A percentile compares a stretch with the other conserved stretches of the same genome.
Evolutionary conservation across 2,113 vertebrate species (phyloP).

Genomic region (Rhabdomys dilectus): DNA sequence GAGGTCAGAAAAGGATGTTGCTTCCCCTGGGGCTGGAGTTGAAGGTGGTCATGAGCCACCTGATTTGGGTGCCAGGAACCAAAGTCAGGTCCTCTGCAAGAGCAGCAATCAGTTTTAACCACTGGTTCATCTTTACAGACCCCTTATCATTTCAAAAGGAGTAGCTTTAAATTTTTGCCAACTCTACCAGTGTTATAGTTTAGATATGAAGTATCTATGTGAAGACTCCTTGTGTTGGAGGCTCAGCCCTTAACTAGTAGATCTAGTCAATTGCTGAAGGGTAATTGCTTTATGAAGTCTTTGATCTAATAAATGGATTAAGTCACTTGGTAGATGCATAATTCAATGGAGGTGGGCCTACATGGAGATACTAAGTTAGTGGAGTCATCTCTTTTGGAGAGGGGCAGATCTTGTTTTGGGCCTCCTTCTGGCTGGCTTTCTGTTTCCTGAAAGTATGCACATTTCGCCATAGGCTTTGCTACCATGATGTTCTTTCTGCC

Average conservation of each 20-base stretch:
- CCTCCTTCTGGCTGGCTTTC: not conserved
- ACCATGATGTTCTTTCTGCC: no score
- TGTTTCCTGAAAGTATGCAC: not conserved
- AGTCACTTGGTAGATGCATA: not conserved
- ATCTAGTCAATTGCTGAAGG: not conserved
- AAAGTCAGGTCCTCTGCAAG: not conserved
- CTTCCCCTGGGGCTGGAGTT: not conserved
- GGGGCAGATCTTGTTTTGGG: not conserved
- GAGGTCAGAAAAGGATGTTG: not conserved
- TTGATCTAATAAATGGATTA: not conserved
- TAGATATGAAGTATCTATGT: no score
- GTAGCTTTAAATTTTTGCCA: not conserved
- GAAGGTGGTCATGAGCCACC: not conserved
- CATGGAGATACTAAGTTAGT: not conserved
- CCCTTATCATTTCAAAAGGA: conserved; percentile 1
- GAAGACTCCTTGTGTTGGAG: not conserved
- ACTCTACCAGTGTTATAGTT: not conserved
- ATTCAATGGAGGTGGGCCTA: not conserved
- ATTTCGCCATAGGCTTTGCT: not conserved
- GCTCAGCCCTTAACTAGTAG: not conserved
- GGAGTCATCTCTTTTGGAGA: not conserved
- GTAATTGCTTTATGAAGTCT: not conserved
- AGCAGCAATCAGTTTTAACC: not conserved
- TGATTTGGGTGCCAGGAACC: not conserved
- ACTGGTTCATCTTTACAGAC: not conserved